A percentile compares a stretch with the other conserved stretches of the same genome.
Conservation (phyloP, 1,140 invertebrate genomes). For the Drosophila kepulauana region DNA sequence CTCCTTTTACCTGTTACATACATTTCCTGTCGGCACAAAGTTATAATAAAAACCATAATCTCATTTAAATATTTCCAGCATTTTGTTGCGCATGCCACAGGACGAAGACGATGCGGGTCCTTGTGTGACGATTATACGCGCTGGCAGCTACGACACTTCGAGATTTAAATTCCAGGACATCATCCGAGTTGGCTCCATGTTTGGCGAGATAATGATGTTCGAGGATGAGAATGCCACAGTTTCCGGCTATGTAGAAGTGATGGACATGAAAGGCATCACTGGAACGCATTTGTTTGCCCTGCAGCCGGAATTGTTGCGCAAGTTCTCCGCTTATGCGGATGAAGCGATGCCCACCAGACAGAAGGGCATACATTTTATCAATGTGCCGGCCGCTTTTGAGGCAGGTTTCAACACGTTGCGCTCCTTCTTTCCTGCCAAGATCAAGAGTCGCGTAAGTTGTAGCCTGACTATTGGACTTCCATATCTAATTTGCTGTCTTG, state of each 20-base stretch:
- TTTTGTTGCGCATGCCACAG: conserved; percentile 69
- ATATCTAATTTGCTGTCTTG: background rate
- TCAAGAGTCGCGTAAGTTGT: conserved; percentile 63
- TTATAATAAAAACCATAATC: too few relatives aligned
- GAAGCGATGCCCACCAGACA: conserved; percentile 87
- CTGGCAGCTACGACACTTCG: conserved; percentile 73
- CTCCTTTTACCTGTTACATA: too few relatives aligned
- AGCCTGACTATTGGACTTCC: background rate
- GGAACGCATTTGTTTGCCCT: conserved; percentile 85
- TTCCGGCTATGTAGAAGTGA: conserved; percentile 79
- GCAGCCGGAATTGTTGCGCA: conserved; percentile 85
- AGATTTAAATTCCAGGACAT: conserved; percentile 80
- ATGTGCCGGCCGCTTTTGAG: conserved; percentile 86
- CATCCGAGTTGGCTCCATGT: conserved; percentile 79
- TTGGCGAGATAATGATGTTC: conserved; percentile 83
- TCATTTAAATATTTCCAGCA: conserved; percentile 36
- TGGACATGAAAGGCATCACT: conserved; percentile 85
- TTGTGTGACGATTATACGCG: conserved; percentile 84
- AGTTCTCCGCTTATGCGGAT: conserved; percentile 86
- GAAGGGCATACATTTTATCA: conserved; percentile 86
- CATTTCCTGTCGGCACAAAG: too few relatives aligned
- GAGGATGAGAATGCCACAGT: conserved; percentile 84
- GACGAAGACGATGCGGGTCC: conserved; percentile 76
- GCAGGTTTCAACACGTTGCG: conserved; percentile 85
- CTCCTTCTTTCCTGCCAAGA: conserved; percentile 82